These are phyloP conservation scores for Eupithecia insigniata DNA, from an alignment of 2,888 invertebrate species.

Conservation along the genomic window DNA sequence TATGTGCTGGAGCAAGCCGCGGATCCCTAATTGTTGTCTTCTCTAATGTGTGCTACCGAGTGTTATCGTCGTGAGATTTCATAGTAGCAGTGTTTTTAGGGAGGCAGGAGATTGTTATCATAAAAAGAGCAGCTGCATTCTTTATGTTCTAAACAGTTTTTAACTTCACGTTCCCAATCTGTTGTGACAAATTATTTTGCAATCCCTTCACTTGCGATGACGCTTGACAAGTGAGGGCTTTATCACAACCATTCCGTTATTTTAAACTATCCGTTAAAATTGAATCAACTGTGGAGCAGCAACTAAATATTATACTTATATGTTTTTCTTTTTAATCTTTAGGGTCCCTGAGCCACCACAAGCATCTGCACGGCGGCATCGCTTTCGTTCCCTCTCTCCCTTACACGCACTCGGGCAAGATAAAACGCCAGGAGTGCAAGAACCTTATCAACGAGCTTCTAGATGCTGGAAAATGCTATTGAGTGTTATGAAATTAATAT, in stretches of 20 bases:
- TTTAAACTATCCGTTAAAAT: not conserved
- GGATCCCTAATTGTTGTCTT: not conserved
- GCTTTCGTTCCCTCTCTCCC: slow-evolving; percentile 4
- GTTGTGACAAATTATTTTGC: not conserved
- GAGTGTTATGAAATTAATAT: not conserved
- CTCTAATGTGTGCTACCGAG: not conserved
- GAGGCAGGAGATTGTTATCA: not conserved
- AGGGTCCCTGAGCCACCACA: slow-evolving; percentile 11
- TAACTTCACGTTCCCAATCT: not conserved
- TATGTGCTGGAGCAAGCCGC: not conserved
- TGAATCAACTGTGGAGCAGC: not conserved
- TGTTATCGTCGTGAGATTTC: not conserved
- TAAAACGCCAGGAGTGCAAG: not conserved
- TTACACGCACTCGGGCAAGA: slow-evolving; percentile 7
- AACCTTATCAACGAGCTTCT: slow-evolving; percentile 1
- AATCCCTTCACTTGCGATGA: not conserved
- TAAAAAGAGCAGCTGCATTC: not conserved
- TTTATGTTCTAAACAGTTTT: not conserved
- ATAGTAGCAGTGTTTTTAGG: not conserved
- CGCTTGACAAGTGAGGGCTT: not conserved
- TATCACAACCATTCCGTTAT: not conserved
- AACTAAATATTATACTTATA: not conserved
- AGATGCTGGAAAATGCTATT: slow-evolving; percentile 3
- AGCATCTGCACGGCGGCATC: slow-evolving; percentile 10
- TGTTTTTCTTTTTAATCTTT: not conserved